phyloP scores from a whole-genome alignment of 1,140 invertebrate species.

The Pomacea maculata region DNA sequence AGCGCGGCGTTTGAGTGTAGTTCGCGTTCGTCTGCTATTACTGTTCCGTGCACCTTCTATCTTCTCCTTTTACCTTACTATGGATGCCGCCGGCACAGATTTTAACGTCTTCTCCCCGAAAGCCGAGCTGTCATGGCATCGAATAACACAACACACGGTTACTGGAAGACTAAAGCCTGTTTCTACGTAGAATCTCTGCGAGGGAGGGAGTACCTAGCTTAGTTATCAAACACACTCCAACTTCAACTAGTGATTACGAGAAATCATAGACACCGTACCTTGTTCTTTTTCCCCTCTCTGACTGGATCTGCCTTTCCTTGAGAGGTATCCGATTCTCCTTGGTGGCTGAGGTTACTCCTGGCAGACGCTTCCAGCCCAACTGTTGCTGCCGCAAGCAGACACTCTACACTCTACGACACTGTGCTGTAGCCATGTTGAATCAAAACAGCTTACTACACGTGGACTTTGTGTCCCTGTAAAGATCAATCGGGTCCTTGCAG shows the following conservation, averaged over 20 bases:
- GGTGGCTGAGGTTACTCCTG: constrained; percentile 23
- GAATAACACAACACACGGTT: constrained; percentile 20
- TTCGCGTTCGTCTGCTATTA: too few species aligned
- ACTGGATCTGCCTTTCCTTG: constrained; percentile 2
- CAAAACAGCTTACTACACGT: constrained; percentile 24
- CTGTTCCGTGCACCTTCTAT: too few species aligned
- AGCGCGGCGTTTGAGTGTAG: too few species aligned
- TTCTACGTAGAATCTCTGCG: neutral
- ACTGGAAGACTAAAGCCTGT: neutral
- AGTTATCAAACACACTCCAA: neutral
- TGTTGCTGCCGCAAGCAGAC: constrained; percentile 15
- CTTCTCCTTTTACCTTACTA: too few species aligned
- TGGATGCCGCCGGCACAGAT: too few species aligned
- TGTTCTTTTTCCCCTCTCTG: neutral
- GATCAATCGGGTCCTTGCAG: neutral
- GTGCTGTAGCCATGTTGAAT: constrained; percentile 2
- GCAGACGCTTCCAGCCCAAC: neutral
- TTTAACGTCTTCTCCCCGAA: constrained; percentile 12
- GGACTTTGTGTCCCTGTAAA: neutral
- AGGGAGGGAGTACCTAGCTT: neutral
- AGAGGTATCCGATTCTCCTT: constrained; percentile 16
- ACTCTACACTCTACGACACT: constrained; percentile 7
- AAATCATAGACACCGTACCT: neutral
- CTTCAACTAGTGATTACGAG: neutral
- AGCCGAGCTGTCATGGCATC: constrained; percentile 19